These are phyloP conservation scores for Stylophora pistillata DNA, from an alignment of 64 coral and sea anemone genomes.

Conservation along the genomic window DNA sequence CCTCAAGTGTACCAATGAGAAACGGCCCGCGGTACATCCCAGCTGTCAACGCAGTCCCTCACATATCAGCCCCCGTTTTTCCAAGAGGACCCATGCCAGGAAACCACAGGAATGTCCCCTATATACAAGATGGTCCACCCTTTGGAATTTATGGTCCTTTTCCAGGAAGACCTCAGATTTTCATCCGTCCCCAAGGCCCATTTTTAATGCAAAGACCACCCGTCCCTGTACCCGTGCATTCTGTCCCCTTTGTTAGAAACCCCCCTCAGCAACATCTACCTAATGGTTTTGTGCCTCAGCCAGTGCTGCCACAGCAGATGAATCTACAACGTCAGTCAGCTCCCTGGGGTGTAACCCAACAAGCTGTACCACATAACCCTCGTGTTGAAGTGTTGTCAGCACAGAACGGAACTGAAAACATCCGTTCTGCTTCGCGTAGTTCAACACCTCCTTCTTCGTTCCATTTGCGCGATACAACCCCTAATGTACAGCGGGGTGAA, in stretches of 20 bases:
- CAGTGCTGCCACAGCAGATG: background rate
- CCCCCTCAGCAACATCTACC: background rate
- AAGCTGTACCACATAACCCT: background rate
- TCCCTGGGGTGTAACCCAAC: background rate
- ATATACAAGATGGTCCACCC: background rate
- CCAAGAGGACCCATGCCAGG: background rate
- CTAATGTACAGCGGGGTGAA: background rate
- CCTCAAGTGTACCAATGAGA: background rate
- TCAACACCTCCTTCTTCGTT: background rate
- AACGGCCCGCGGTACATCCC: background rate
- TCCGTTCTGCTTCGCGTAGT: background rate
- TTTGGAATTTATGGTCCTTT: background rate
- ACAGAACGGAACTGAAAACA: background rate
- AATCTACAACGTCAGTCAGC: background rate
- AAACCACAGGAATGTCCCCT: background rate
- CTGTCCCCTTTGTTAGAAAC: background rate
- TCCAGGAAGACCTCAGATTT: background rate
- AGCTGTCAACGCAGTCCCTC: background rate
- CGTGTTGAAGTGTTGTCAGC: no score
- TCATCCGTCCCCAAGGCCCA: background rate
- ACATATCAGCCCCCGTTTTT: background rate
- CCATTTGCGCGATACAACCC: constrained; percentile 1
- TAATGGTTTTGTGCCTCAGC: background rate
- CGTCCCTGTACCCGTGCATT: background rate
- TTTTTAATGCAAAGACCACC: background rate